phyloP scores from a whole-genome alignment of 2,797 vertebrate genomes.

The Acanthopagrus latus region DNA sequence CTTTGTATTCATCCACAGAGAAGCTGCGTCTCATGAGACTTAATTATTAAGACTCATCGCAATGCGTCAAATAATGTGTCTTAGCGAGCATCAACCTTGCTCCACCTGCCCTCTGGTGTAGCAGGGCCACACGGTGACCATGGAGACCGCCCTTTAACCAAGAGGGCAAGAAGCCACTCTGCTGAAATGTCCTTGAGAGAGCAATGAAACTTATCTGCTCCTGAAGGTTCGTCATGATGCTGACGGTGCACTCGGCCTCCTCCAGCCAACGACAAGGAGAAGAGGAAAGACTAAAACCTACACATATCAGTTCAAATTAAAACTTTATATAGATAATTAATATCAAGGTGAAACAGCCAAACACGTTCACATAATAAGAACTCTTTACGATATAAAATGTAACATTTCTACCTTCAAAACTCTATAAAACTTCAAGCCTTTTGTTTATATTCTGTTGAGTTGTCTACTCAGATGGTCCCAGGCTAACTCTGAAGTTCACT shows the following conservation, averaged over 20 bases:
- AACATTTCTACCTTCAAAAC: too few relatives aligned
- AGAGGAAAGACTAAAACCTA: background rate
- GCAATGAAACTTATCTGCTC: slow-evolving; percentile 25
- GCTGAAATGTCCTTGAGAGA: slow-evolving; percentile 24
- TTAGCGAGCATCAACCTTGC: background rate
- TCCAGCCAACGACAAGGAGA: background rate
- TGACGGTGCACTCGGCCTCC: background rate
- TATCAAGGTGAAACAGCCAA: background rate
- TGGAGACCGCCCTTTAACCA: slow-evolving; percentile 29
- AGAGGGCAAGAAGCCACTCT: background rate
- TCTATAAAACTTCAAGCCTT: too few relatives aligned
- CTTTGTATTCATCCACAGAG: slow-evolving; percentile 12
- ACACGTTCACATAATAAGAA: background rate
- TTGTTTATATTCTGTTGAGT: too few relatives aligned
- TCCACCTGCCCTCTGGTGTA: background rate
- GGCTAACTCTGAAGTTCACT: too few relatives aligned
- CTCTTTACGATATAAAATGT: too few relatives aligned
- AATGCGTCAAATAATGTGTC: background rate
- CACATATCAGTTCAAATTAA: background rate
- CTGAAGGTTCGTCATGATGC: slow-evolving; percentile 2
- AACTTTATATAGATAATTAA: background rate
- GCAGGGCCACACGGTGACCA: background rate
- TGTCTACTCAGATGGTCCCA: too few relatives aligned
- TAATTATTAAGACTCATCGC: slow-evolving; percentile 11
- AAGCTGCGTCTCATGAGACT: slow-evolving; percentile 6